A percentile compares a stretch with the other conserved stretches of the same genome.
Conservation (phyloP, 2,113 vertebrate species). For the Dolichotis patagonum region DNA sequence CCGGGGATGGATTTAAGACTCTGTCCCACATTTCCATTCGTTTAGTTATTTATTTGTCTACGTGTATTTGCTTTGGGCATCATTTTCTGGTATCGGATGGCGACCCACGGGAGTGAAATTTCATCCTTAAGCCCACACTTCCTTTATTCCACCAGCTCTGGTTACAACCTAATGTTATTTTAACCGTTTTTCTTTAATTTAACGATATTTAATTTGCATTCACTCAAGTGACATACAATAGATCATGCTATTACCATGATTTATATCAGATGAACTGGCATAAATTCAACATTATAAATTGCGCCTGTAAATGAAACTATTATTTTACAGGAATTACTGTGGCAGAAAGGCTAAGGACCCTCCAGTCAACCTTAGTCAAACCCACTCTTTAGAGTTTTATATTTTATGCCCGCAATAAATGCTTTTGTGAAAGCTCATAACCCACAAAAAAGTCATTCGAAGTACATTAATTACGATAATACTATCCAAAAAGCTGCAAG, state of each 20-base stretch:
- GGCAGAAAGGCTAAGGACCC: constrained; percentile 89
- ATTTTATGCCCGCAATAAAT: constrained; percentile 91
- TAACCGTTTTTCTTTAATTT: constrained; percentile 89
- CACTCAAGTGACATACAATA: constrained; percentile 90
- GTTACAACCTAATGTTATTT: constrained; percentile 87
- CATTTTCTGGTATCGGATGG: background rate
- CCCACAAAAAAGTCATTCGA: constrained; percentile 88
- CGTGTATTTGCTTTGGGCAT: constrained; percentile 35
- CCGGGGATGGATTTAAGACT: constrained; percentile 66
- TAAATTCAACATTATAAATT: constrained; percentile 93
- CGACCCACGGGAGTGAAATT: constrained; percentile 63
- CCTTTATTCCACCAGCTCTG: constrained; percentile 77
- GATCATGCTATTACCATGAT: constrained; percentile 92
- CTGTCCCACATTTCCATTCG: constrained; percentile 61
- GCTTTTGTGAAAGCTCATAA: constrained; percentile 90
- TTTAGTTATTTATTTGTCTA: constrained; percentile 46
- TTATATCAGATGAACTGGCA: constrained; percentile 91
- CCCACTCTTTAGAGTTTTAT: constrained; percentile 89
- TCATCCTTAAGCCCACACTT: constrained; percentile 57
- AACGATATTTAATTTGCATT: constrained; percentile 90
- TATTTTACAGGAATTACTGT: constrained; percentile 91
- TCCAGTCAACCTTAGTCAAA: constrained; percentile 90
- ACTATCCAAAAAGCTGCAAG: constrained; percentile 90
- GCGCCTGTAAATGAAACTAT: constrained; percentile 91
- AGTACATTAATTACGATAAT: constrained; percentile 93